Base-by-base conservation (phyloP, 2,797 vertebrate species). In the Botia almorhae region DNA sequence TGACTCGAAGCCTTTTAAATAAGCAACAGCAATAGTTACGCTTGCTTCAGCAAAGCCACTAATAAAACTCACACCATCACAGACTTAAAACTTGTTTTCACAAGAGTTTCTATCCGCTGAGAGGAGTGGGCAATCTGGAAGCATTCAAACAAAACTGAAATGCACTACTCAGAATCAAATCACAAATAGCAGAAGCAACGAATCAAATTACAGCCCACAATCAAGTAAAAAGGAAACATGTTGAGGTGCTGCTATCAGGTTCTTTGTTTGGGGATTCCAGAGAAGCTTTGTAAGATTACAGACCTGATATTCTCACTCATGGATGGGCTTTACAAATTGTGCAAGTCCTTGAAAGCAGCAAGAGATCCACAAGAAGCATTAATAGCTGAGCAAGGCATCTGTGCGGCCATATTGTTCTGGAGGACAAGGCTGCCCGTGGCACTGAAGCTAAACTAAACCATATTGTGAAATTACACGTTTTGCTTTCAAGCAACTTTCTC, bases 311-410 rank as follows among this genome's bases (percentile, higher is more conserved):
- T 29, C 48, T 55, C 48, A 72, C 77, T 65, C 69, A 29, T 56
- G 69, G 19, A 65, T 65, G 60, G 33, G 33, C 16, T 46, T 72
- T 65, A 72, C 60, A 79, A 79, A 79, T 46, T 65, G 77, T 46
- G 33, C 0, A 6, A 79, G 58, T 43, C n/a, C 77, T 55, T 72
- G 46, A 55, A 72, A 79, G 72, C 48, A 71, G 69, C 33, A 19
- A 72, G 77, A 64, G 29, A 69, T n/a, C 58, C 0, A 16, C 16
- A 55, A 72, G 63, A 75, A 50, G 19, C 63, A 53, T 23, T 51
- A 33, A n/a, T 12, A 48, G 71, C 71, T 81, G 65, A 60, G 51
- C n/a, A 11, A 39, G 63, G 65, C 79, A 81, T 74, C 63, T 81
- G 71, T 81, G 69, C 2, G 7, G 60, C 69, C 77, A 79, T 79